A percentile compares a stretch with the other conserved stretches of the same genome.
Conservation (phyloP, 30 jellyfish, hydroid and myxozoan species). For the Aurelia coerulea region DNA sequence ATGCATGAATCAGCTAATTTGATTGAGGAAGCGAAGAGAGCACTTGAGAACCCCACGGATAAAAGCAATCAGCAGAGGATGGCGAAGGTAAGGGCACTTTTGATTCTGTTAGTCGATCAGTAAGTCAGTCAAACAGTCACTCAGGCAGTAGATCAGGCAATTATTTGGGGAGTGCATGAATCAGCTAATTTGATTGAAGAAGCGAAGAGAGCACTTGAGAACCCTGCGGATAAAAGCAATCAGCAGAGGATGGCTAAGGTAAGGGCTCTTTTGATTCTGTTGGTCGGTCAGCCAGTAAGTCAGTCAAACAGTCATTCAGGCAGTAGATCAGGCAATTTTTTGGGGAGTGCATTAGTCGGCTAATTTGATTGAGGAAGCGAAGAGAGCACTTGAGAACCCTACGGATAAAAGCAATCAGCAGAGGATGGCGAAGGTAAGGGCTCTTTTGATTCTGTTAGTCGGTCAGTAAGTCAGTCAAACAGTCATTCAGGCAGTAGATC, state of each 20-base stretch:
- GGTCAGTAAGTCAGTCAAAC: background rate
- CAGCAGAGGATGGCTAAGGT: slow-evolving; percentile 98
- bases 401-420: slow-evolving; percentile 88
- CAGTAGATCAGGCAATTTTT: too few relatives aligned
- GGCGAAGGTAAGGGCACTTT: slow-evolving; percentile 74
- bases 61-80: slow-evolving; percentile 90
- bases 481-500: too few relatives aligned
- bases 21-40: slow-evolving; percentile 96
- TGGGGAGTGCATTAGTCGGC: slow-evolving; percentile 99
- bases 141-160: too few relatives aligned
- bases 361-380: slow-evolving; percentile 94
- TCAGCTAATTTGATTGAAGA: slow-evolving; percentile 97
- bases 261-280: background rate
- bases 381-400: slow-evolving; percentile 93
- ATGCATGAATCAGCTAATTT: slow-evolving; percentile 98
- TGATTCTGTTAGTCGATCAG: background rate
- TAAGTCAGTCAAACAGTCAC: too few relatives aligned
- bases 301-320: too few relatives aligned
- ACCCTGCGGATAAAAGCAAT: slow-evolving; percentile 83
- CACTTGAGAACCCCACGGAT: slow-evolving; percentile 91
- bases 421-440: slow-evolving; percentile 89
- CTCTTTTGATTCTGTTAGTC: background rate
- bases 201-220: slow-evolving; percentile 94
- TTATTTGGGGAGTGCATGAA: too few relatives aligned
- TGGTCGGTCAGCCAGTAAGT: background rate